Evolutionary conservation across 2,797 vertebrate species (phyloP), one percentile per base, ranked within the genome.

Genomic region (Enteromius trimaculatus): DNA sequence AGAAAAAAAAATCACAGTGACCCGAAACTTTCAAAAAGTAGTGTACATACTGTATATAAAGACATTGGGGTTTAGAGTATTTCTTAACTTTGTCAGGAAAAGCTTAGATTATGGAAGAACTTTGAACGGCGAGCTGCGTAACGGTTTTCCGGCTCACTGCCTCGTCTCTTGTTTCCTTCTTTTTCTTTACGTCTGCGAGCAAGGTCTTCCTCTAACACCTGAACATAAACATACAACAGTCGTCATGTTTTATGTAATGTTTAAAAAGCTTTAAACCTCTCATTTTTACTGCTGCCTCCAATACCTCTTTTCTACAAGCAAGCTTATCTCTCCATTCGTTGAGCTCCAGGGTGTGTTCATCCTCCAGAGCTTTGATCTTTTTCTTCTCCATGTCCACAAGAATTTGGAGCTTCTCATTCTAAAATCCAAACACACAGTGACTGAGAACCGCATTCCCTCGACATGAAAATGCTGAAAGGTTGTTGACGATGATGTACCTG

Each of bases 311-410:
- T 71, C 92, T 92, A 47, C 89, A 88, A 1, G 84, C 84, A 16
- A 93, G 88, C 13, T 89, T 89, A 11, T 91, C 90, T 85, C 82
- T 92, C 94, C 94, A 94, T 86, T 92, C 91, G 1, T 92, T 87
- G 29, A 93, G 89, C 85, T 95, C 94, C 87, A 94, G 84, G 0
- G 86, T 70, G 76, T 94, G 93, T 49, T 94, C 93, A n/a, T 90
- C 90, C 13, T 95, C 92, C 84, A 94, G 81, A 14, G 82, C 75
- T 34, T 86, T 89, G 84, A 94, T 88, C 84, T 94, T 93, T 77
- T 90, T 86, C 87, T 88, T 90, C 88, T 95, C 93, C 69, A 91
- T 91, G 26, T 91, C 91, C 0, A 91, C 91, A 86, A 94, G 64
- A 31, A 92, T 76, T 5, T 91, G 86, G 74, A 93, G 88, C 88